Evolutionary conservation across 2,888 invertebrate genomes (phyloP), one percentile per base, ranked within the genome.

Genomic region (Masnerella sp.): DNA sequence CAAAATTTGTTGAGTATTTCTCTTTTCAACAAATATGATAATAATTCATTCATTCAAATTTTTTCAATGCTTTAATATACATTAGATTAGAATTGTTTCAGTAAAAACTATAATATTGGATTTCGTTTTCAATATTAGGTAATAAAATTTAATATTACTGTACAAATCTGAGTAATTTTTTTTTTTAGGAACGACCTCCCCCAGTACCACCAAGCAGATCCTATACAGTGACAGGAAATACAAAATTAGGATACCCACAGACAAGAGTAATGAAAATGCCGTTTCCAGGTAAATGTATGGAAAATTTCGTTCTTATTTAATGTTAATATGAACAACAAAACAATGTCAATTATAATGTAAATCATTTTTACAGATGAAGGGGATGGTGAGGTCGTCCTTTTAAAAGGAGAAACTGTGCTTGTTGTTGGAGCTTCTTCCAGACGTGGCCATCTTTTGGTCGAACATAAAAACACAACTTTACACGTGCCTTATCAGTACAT

Each of bases 161-260:
- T n/a, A n/a, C n/a, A n/a, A n/a, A n/a, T n/a, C n/a, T n/a, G n/a
- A n/a, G n/a, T n/a, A n/a, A n/a, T n/a, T n/a, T n/a, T n/a, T n/a
- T 58, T 11, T 81, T 78, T 36, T 87, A 94, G 94, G 96, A 96
- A 88, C 91, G 95, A 74, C 96, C 97, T 28, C 97, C 97, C 28
- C 96, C 97, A 22, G 93, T 97, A 76, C 97, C 97, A 45, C 95
- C 96, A 25, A 93, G 95, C 82, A 91, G 97, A 80, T 92, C 95
- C 1, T 97, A 98, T 89, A 96, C 96, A 4, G 95, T 97, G 68
- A 90, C 94, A 20, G 96, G 96, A 80, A 96, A 96, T 87, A 94
- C 95, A 67, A 96, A 96, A 89, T 89, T 96, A 78, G 94, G 95
- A 80, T 97, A 97, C 89, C 97, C 97, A 75, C 97, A 97, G 89